phyloP scores from a whole-genome alignment of 64 coral and sea anemone species.

The Pocillopora damicornis region DNA sequence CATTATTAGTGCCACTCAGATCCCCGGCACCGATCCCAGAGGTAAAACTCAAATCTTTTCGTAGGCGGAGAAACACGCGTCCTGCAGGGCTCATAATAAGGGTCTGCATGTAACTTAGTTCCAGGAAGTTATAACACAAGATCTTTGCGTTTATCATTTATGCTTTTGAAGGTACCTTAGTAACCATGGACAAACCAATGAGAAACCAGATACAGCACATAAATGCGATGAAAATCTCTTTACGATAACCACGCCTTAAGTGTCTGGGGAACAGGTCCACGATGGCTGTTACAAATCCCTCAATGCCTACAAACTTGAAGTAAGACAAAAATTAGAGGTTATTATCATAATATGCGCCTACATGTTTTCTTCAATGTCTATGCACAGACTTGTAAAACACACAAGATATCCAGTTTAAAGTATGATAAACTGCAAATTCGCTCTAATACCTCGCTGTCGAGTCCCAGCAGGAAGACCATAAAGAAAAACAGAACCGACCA shows the following conservation, averaged over 20 bases:
- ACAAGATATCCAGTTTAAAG: too few relatives aligned
- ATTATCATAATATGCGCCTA: too few relatives aligned
- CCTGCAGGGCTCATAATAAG: too few relatives aligned
- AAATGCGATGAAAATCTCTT: constrained; percentile 64
- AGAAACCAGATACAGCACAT: constrained; percentile 49
- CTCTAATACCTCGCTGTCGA: constrained; percentile 29
- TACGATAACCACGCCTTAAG: constrained; percentile 64
- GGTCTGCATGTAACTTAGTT: too few relatives aligned
- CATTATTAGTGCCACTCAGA: too few relatives aligned
- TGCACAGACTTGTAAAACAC: not conserved
- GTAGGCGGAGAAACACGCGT: too few relatives aligned
- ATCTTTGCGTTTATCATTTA: not conserved
- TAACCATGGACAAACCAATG: constrained; percentile 59
- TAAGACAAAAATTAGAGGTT: not conserved
- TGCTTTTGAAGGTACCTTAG: constrained; percentile 23
- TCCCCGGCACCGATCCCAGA: too few relatives aligned
- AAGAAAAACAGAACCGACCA: constrained; percentile 33
- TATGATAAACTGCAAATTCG: not conserved
- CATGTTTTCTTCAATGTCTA: not conserved
- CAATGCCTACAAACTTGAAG: constrained; percentile 68
- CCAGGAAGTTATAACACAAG: too few relatives aligned
- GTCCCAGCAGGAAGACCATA: constrained; percentile 11
- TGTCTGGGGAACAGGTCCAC: constrained; percentile 56
- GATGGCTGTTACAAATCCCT: constrained; percentile 66
- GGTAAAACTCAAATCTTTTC: too few relatives aligned